These are phyloP conservation scores for Conomelus anceps DNA, from an alignment of 2,888 invertebrate genomes.

Conservation along the genomic window DNA sequence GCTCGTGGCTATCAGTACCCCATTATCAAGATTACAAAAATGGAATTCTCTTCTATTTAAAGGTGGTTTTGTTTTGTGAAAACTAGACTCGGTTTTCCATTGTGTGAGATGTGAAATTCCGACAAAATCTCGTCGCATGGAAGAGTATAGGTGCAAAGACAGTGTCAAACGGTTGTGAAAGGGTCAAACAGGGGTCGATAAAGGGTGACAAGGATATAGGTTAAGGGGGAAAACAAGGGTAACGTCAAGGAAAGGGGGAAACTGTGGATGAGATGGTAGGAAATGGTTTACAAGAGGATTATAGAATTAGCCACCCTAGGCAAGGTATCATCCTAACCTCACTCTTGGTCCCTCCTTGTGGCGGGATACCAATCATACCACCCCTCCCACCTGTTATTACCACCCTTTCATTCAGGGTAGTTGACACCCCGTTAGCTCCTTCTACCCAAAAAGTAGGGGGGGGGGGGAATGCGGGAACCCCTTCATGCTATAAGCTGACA, in stretches of 20 bases:
- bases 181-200: background rate
- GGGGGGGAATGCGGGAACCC: too few relatives aligned
- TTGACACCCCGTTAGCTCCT: too few relatives aligned
- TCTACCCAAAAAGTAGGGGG: too few relatives aligned
- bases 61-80: background rate
- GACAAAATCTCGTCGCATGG: too few relatives aligned
- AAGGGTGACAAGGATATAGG: background rate
- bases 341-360: background rate
- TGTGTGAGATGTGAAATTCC: background rate
- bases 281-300: background rate
- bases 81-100: background rate
- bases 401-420: background rate
- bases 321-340: too few relatives aligned
- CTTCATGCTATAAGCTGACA: background rate
- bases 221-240: background rate
- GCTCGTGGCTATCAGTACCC: too few relatives aligned
- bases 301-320: background rate
- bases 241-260: background rate
- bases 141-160: background rate
- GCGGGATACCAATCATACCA: background rate
- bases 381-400: too few relatives aligned
- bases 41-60: background rate
- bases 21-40: background rate
- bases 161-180: background rate
- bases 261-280: background rate